Evolutionary conservation across 2,888 invertebrate species (phyloP).

Genomic region (Augochlorella aurata): DNA sequence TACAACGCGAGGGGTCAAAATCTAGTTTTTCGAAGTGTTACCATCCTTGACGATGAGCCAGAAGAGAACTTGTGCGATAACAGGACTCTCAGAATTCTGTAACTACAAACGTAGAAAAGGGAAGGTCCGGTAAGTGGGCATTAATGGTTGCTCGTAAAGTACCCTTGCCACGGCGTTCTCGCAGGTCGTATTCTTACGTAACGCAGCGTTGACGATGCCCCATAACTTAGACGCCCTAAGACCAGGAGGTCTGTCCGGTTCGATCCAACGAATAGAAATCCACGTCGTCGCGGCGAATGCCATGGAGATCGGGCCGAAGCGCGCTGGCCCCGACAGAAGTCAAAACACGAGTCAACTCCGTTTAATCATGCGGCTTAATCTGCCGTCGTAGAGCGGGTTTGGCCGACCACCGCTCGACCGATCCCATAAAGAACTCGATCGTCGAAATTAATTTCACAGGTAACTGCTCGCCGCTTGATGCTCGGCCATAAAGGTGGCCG

Average conservation of each 20-base stretch:
- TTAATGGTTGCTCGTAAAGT: not conserved
- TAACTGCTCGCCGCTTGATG: not conserved
- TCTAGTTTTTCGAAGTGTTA: no score
- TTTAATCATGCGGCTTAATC: slow-evolving; percentile 46
- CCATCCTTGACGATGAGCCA: no score
- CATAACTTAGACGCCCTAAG: slow-evolving; percentile 12
- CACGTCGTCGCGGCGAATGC: slow-evolving; percentile 8
- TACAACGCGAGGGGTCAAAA: no score
- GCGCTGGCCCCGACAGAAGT: slow-evolving; percentile 25
- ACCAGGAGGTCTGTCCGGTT: slow-evolving; percentile 8
- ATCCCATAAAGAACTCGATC: slow-evolving; percentile 26
- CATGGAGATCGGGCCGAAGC: not conserved
- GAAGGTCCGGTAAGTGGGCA: not conserved
- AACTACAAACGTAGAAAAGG: not conserved
- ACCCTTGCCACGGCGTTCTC: not conserved
- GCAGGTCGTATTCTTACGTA: not conserved
- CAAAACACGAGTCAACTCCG: slow-evolving; percentile 28
- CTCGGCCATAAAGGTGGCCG: slow-evolving; percentile 23
- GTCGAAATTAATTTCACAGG: slow-evolving; percentile 48
- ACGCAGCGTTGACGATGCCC: not conserved
- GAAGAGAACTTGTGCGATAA: not conserved
- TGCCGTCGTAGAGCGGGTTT: not conserved
- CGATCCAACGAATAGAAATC: not conserved
- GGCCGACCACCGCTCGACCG: not conserved
- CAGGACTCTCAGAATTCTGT: not conserved